phyloP scores from a whole-genome alignment of 2,797 vertebrate genomes.

The Clarias fuscus region DNA sequence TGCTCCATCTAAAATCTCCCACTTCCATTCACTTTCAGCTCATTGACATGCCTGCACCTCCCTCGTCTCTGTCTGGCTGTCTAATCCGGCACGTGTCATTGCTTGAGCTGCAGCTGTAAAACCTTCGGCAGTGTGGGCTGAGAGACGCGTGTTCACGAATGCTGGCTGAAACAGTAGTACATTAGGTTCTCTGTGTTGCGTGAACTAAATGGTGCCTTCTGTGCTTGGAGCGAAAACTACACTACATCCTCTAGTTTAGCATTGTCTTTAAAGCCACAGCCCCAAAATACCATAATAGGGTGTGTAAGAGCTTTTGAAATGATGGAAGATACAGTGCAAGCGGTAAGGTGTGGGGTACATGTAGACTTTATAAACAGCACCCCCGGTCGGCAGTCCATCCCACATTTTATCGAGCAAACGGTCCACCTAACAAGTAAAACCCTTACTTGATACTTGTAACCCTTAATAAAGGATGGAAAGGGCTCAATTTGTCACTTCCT shows the following conservation, averaged over 20 bases:
- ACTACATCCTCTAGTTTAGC: neutral
- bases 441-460: neutral
- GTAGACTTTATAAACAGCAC: neutral
- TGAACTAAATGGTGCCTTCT: neutral
- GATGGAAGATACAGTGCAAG: neutral
- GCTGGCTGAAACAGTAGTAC: neutral
- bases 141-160: neutral
- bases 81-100: conserved; percentile 14
- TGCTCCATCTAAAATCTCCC: neutral
- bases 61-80: neutral
- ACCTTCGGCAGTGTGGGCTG: neutral
- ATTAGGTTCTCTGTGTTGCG: neutral
- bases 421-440: neutral
- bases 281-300: neutral
- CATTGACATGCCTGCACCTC: no score
- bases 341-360: neutral
- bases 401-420: no score
- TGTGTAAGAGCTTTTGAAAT: neutral
- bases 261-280: neutral
- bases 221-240: neutral
- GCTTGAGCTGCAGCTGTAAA: conserved; percentile 12
- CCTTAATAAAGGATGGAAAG: neutral
- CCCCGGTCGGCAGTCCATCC: neutral
- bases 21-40: neutral
- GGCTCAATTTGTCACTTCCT: no score